Conservation (phyloP, 2,113 vertebrate species). For the Hylia prasina region DNA sequence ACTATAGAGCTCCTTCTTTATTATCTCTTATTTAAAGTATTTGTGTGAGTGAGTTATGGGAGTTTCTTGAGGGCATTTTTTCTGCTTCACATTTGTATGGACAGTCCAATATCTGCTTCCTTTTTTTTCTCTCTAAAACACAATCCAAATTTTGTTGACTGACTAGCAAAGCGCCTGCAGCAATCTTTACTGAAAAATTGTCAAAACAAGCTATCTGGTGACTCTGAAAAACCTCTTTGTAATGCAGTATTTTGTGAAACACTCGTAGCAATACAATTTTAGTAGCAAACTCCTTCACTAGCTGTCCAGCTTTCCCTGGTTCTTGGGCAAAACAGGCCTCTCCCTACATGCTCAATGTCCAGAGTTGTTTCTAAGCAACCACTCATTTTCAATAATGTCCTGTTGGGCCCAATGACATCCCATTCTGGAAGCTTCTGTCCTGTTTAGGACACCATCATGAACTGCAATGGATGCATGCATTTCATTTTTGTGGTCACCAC, state of each 20-base stretch:
- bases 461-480: not conserved
- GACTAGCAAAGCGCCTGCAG: not conserved
- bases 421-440: not conserved
- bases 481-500: not conserved
- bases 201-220: not conserved
- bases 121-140: not conserved
- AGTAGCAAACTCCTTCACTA: not conserved
- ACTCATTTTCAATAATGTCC: not conserved
- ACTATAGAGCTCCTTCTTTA: not conserved
- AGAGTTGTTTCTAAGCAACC: not conserved
- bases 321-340: not conserved
- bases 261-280: not conserved
- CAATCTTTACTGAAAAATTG: not conserved
- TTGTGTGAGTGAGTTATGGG: not conserved
- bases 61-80: not conserved
- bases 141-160: not conserved
- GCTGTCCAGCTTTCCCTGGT: not conserved
- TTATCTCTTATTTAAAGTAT: not conserved
- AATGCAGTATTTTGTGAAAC: not conserved
- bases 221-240: not conserved
- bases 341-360: fast-evolving
- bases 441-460: not conserved
- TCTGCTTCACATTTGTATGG: not conserved
- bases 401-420: not conserved
- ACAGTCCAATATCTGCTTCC: not conserved